Base-by-base conservation (phyloP, 2,888 invertebrate genomes). In the Cheilosia vulpina region DNA sequence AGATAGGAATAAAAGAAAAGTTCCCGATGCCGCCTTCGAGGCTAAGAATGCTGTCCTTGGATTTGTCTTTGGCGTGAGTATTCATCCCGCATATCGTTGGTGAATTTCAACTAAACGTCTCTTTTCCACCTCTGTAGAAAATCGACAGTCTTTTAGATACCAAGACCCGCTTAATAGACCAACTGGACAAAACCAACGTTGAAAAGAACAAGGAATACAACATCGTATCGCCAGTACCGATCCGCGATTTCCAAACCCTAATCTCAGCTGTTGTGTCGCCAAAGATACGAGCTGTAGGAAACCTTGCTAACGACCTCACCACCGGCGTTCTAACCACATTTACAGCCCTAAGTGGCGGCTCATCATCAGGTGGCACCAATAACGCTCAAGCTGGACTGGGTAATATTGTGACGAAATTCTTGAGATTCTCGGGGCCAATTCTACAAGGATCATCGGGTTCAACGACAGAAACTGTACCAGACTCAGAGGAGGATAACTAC, bases 1-100 rank as follows among this genome's bases (percentile, higher is more conserved):
- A 78, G 92, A 92, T 87, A 93, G 95, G 87, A 96, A 96, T 91
- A 96, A 96, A 92, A 94, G 96, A 93, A 96, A 96, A 93, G 94
- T 96, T 89, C 96, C 96, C 89, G 93, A 94, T 68, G 92, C 93
- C 88, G 93, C 93, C 87, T 95, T 95, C 89, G 96, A 96, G 89
- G 94, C 96, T 89, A 96, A 96, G 92, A 96, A 96, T 92, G 96
- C 96, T 65, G 93, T 96, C 87, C 93, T 97, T 90, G 96, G 96
- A 91, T 96, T 96, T 92, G 96, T 96, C 45, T 97, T 97, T 91
- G 96, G 96, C 93, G 96, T 96, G 94, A 96, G 94, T 94, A 50
- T 4, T n/a, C 50, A 41, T 11, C 52, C 9, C 41, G 24, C 15
- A 41, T n/a, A 78, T 41, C n/a, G 50, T 38, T 43, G 15, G 15